Evolutionary conservation across 2,888 invertebrate species (phyloP), one percentile per base, ranked within the genome.

Genomic region (Acronicta aceris): DNA sequence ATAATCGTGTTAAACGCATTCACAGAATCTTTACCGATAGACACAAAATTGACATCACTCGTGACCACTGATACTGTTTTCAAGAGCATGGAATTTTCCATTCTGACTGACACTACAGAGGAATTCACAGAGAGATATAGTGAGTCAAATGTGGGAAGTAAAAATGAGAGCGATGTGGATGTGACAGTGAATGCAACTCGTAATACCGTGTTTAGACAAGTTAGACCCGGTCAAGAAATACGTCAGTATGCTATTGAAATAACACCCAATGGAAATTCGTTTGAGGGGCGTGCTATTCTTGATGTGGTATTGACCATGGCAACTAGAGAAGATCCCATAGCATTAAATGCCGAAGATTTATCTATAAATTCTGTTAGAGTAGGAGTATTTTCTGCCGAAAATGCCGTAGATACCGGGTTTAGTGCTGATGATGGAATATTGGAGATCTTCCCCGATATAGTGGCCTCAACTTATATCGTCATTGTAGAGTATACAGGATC

Each of bases 401-500:
- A 83, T 65, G 78, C 81, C 6, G 41, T 66, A 0, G 51, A 67
- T 0, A 81, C 81, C 0, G 59, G 15, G 5, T 86, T 75, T 41
- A 0, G 1, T 2, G 7, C 73, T 9, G 65, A 78, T 5, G 83
- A 76, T n/a, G 81, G 77, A 2, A 3, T 77, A 49, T 64, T 92
- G 46, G 76, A 82, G 69, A 83, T 92, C 8, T 25, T 1, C 2
- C 86, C 87, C 16, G 40, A 43, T 0, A 59, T 60, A 38, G 0
- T 15, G 12, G 81, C 81, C 3, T 72, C 71, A 5, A 59, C 77
- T 0, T 88, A 80, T 60, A 71, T 85, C 10, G 65, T 91, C 2
- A 69, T 88, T 9, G 81, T 93, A 21, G 83, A 87, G 53, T 92
- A 90, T 61, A 78, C 79, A 16, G 88, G 85, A 48, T 50, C 51